Base-by-base conservation (phyloP, 2,888 invertebrate genomes). In the Dendrolimus pini region DNA sequence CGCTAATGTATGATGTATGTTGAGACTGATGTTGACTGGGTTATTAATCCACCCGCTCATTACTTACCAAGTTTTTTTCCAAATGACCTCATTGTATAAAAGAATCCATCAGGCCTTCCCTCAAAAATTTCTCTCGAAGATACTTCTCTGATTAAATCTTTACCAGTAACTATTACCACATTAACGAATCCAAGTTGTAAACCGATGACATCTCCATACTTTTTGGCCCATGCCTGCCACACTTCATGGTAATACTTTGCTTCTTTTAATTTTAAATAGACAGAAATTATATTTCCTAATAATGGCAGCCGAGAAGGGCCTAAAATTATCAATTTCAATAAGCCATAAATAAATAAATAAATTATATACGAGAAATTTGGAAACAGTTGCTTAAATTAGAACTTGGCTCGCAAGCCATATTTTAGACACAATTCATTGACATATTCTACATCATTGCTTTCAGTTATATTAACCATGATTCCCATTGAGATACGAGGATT, bases 41-140 rank as follows among this genome's bases (percentile, higher is more conserved):
- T 47, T 47, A 47, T 47, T 10, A 47, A 9, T 47, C 12, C 47
- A 12, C 47, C 12, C 9, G 12, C 12, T 47, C 10, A 47, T 41
- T 54, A 76, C 85, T 81, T 75, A 94, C 95, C 95, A 59, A 93
- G 82, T 75, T 94, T 91, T 77, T 93, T 92, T 7, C 94, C 94
- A 66, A 94, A 94, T 0, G 94, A 92, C 60, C 95, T 89, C 67
- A 94, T 82, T 55, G 92, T 86, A 68, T 94, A 95, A 74, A 95
- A 93, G 70, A 94, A 94, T 9, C 94, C 95, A 72, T 94, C 92
- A 0, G 95, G 95, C 62, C 96, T 89, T 0, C 94, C 95, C 64
- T 94, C 93, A 63, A 95, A 94, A 52, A 93, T 94, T 42, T 94
- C 94, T 54, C 91, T 87, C 0, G 89, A 82, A 1, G 93, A 87